Percentiles rank a stretch among this genome's conserved stretches.
phyloP scores from a whole-genome alignment of 2,797 vertebrate species.

The Fistularia tabacaria region DNA sequence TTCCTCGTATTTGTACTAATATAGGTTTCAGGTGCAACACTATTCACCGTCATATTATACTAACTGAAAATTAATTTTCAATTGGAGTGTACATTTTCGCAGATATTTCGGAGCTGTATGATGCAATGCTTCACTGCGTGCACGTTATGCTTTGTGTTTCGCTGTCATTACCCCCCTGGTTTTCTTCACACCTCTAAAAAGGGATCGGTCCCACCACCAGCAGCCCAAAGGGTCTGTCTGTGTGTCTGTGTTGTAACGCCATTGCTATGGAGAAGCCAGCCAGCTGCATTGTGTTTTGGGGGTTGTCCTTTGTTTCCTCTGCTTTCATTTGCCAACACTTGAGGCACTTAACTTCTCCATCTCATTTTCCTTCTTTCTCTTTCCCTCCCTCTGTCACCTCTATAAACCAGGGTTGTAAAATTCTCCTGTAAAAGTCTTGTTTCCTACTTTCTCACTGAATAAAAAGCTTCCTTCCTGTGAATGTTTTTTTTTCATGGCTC shows the following conservation, averaged over 20 bases:
- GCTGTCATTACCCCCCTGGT: slow-evolving; percentile 23
- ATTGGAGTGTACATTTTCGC: too few relatives aligned
- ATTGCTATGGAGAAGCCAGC: slow-evolving; percentile 27
- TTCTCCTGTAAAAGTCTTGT: slow-evolving; percentile 37
- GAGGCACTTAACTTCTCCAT: slow-evolving; percentile 50
- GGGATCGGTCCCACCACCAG: slow-evolving; percentile 11
- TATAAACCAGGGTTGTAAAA: slow-evolving; percentile 69
- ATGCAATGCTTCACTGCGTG: slow-evolving; percentile 1
- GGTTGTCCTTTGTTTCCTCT: slow-evolving; percentile 61
- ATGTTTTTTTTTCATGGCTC: slow-evolving; percentile 57
- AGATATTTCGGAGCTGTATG: too few relatives aligned
- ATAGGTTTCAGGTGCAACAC: too few relatives aligned
- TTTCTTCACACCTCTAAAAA: slow-evolving; percentile 43
- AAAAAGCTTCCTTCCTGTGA: slow-evolving; percentile 71
- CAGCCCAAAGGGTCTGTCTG: not conserved
- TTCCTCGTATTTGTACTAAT: too few relatives aligned
- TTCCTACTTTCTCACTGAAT: slow-evolving; percentile 53
- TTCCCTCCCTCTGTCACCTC: slow-evolving; percentile 61
- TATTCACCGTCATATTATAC: too few relatives aligned
- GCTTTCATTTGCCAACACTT: slow-evolving; percentile 60
- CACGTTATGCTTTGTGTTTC: slow-evolving; percentile 29
- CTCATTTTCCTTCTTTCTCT: slow-evolving; percentile 29
- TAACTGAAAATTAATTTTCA: too few relatives aligned
- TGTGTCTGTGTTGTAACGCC: slow-evolving; percentile 34
- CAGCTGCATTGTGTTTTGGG: slow-evolving; percentile 48